Evolutionary conservation across 2,113 vertebrate species (phyloP), one percentile per base, ranked within the genome.

Genomic region (Pipa parva): DNA sequence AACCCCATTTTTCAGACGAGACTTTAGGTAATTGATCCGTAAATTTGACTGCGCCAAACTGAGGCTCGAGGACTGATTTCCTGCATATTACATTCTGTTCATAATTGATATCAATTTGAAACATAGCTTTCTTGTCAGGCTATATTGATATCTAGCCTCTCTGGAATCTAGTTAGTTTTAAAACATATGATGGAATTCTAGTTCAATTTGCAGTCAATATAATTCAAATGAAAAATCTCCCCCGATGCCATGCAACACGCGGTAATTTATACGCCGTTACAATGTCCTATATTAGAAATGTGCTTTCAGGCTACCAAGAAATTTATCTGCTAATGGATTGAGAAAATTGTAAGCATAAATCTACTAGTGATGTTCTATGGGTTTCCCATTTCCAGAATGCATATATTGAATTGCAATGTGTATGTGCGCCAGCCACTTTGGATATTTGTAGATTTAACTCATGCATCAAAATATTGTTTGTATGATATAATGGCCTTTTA

Each of bases 131-230:
- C 17, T n/a, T 20, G 64, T 50, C 42, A 11, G 28, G 15, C 21
- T 3, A 11, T 50, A 67, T 59, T 59, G 64, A 67, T 59, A 31
- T 58, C 54, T 26, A 2, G 39, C 56, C 54, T 13, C 42, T 57
- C 63, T 33, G 54, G 58, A 58, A 66, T 57, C 63, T 50, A 28
- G 63, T 57, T 57, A 57, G 39, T 8, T 5, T 21, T 24, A 7
- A 8, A 25, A 66, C 52, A 27, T 55, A 58, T 58, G 63, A 66
- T 66, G 54, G 57, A 66, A 66, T 58, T 66, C 55, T 17, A 25
- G 26, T 59, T 67, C 52, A 59, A 31, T 67, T 50, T 67, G 64
- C 64, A 49, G 64, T 50, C 64, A 18, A 29, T 50, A 33, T 67
- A 54, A 50, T 67, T 59, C 42, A 20, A 48, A 59, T 67, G 64